Evolutionary conservation across 1,140 invertebrate species (phyloP), one percentile per base, ranked within the genome.

Genomic region (Hycleus phaleratus): DNA sequence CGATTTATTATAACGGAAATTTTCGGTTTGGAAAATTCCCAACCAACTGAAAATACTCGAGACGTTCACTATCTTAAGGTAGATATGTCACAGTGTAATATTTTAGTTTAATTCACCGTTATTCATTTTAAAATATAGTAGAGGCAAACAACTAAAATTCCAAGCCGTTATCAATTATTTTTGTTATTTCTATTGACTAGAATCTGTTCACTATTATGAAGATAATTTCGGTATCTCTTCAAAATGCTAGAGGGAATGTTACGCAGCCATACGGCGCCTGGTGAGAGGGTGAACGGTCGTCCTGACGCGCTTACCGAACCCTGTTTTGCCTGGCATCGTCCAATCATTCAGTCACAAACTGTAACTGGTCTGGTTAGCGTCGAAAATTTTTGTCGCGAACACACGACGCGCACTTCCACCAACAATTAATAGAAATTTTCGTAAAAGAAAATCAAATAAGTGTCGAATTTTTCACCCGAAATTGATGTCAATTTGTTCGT

Each of bases 221-320:
- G 40, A 42, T 9, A 11, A 42, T 42, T 42, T 40, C 54, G 18
- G 7, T 40, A 32, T 32, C 32, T 32, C 7, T 32, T 5, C 32
- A 32, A 4, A 32, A 4, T 32, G 4, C 7, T 32, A 32, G 32
- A 38, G 39, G 42, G 57, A 49, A 53, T 53, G 49, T 53, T 58
- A 58, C 57, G 57, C 57, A 58, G 52, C 57, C 46, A 24, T 46
- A 40, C 57, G 57, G 57, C 57, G 57, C 57, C 57, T 58, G 49
- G 32, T 32, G 32, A 32, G 42, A 58, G 57, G 57, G 57, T 58
- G 57, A 58, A 58, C 57, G 57, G 57, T 39, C 57, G 57, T 58
- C 49, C 46, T 10, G 55, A 46, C 38, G 48, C 55, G 55, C 38
- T 32, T n/a, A 42, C 38, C 46, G 56, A 47, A 32, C 49, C 49